Evolutionary conservation across 2,888 invertebrate species (phyloP), one percentile per base, ranked within the genome.

Genomic region (Trissoscelio sp.): DNA sequence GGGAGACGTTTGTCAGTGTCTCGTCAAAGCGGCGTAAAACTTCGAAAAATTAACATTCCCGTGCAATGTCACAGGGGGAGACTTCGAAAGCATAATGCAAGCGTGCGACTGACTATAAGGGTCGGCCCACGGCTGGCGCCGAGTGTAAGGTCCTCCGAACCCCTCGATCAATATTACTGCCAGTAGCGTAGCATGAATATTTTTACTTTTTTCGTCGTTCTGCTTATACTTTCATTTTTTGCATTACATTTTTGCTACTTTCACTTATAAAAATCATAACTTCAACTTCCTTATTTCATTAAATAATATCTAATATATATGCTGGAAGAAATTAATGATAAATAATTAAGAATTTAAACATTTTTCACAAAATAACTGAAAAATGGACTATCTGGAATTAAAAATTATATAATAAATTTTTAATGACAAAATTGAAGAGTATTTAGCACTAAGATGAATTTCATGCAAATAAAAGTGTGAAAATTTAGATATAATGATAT

Each of bases 111-210:
- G 66, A 64, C 58, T 78, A 72, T 79, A 81, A 83, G 81, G 83
- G 81, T 83, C 72, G 80, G 75, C 75, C 79, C 79, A 83, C 58
- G 81, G 51, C 69, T 79, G 83, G 83, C 79, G 75, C 75, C 69
- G 74, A 81, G 80, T 79, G 72, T 79, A 79, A 83, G 79, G 79
- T 80, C 78, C 66, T 81, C 74, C 74, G 73, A 74, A 70, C 74
- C 80, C 74, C 75, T 80, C 83, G 83, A 83, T 83, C 80, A 83
- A 83, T 81, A 83, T 83, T 66, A 74, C 78, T 69, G 66, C 79
- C 83, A 83, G 83, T 80, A 67, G 60, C 83, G 83, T 83, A 83
- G 42, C 78, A 20, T 37, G 69, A 39, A 48, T 79, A 82, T 46
- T 67, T 79, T 62, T 42, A 34, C 57, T 55, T 55, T 48, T 57